Evolutionary conservation across 2,888 invertebrate species (phyloP).

Genomic region (Conops quadrifasciatus): DNA sequence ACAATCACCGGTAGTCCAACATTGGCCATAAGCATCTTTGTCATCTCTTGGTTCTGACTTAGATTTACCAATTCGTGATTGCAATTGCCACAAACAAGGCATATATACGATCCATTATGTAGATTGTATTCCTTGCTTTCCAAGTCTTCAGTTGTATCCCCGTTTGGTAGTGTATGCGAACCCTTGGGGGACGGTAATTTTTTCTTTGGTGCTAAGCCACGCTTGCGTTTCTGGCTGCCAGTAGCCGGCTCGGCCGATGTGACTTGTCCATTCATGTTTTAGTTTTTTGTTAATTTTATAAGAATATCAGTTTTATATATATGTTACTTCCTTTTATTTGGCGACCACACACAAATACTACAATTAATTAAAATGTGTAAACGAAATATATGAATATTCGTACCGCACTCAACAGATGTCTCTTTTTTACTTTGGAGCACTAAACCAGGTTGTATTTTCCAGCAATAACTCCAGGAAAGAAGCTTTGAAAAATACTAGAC

Average conservation of each 20-base stretch:
- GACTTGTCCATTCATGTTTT: slow-evolving; percentile 18
- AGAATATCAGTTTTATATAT: too few relatives aligned
- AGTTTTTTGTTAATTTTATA: too few relatives aligned
- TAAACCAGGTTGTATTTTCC: too few relatives aligned
- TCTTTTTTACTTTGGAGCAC: too few relatives aligned
- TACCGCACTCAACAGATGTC: too few relatives aligned
- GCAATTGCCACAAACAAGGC: slow-evolving; percentile 9
- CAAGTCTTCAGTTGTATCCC: background rate
- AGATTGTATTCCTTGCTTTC: background rate
- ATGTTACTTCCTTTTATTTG: too few relatives aligned
- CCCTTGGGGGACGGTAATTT: background rate
- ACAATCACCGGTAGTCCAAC: slow-evolving; percentile 16
- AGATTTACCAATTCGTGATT: slow-evolving; percentile 19
- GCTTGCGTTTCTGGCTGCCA: slow-evolving; percentile 33
- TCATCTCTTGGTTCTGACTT: slow-evolving; percentile 15
- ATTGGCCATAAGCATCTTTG: background rate
- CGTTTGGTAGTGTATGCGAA: background rate
- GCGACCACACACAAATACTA: too few relatives aligned
- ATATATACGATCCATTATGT: background rate
- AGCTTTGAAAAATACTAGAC: too few relatives aligned
- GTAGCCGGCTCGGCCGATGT: background rate
- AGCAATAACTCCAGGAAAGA: too few relatives aligned
- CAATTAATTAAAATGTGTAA: too few relatives aligned
- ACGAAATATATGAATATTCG: too few relatives aligned
- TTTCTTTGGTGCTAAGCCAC: slow-evolving; percentile 19